Conservation (phyloP, 2,113 vertebrate genomes). For the Daubentonia madagascariensis region DNA sequence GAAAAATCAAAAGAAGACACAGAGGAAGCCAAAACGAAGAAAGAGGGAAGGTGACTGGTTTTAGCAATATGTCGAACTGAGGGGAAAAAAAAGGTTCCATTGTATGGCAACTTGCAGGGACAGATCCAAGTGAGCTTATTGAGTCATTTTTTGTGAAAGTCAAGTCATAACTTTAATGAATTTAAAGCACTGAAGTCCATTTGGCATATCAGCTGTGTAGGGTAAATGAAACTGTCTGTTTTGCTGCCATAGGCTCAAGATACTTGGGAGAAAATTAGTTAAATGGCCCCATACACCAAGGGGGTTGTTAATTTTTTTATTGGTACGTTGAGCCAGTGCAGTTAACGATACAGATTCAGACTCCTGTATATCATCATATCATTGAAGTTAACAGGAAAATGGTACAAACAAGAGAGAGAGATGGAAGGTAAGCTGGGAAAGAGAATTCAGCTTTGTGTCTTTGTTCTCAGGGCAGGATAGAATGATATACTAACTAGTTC, state of each 20-base stretch:
- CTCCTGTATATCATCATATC: background rate
- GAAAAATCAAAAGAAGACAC: constrained; percentile 1
- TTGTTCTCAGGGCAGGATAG: constrained; percentile 57
- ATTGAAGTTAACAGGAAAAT: constrained; percentile 21
- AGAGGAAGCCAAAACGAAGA: background rate
- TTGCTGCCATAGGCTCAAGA: background rate
- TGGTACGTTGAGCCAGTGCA: background rate
- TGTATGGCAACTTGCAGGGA: background rate
- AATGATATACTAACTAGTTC: constrained; percentile 68
- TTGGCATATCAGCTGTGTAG: background rate
- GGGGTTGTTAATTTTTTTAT: background rate
- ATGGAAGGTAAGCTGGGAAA: background rate
- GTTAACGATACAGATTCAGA: background rate
- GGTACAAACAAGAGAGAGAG: background rate
- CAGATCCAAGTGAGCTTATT: background rate
- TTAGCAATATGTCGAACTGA: background rate
- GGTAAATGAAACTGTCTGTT: background rate
- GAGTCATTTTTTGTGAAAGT: background rate
- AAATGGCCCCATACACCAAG: background rate
- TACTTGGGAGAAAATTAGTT: background rate
- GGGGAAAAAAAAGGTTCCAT: background rate
- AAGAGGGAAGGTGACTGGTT: background rate
- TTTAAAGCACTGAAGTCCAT: background rate
- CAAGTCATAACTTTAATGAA: background rate
- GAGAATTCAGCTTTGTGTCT: constrained; percentile 33